Evolutionary conservation across 2,113 vertebrate genomes (phyloP).

Genomic region (Aphyosemion australe): DNA sequence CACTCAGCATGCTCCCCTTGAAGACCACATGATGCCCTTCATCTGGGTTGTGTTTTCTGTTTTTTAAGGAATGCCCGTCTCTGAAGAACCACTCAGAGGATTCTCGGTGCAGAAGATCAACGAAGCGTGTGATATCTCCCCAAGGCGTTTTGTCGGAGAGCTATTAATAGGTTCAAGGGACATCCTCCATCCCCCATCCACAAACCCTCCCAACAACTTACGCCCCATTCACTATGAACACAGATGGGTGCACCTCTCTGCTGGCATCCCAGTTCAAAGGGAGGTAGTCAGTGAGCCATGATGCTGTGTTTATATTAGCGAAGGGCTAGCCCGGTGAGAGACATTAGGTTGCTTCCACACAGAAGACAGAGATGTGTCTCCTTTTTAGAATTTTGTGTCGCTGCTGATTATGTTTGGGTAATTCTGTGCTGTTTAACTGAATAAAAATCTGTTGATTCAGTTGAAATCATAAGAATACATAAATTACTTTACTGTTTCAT

Average conservation of each 20-base stretch:
- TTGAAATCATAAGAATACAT: too few species aligned
- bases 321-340: constrained; percentile 6
- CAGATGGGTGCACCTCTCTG: constrained; percentile 44
- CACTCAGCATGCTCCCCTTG: constrained; percentile 12
- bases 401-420: constrained; percentile 8
- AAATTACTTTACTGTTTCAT: too few species aligned
- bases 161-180: constrained; percentile 78
- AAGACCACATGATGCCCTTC: constrained; percentile 40
- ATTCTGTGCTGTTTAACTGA: constrained; percentile 5
- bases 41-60: constrained; percentile 38
- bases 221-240: constrained; percentile 32
- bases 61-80: constrained; percentile 49
- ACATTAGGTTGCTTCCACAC: constrained; percentile 1
- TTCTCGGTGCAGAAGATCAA: constrained; percentile 59
- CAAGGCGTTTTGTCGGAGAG: constrained; percentile 59
- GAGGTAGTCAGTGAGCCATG: constrained; percentile 49
- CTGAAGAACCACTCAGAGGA: constrained; percentile 60
- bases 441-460: not conserved
- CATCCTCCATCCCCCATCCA: constrained; percentile 52
- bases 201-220: constrained; percentile 40
- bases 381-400: constrained; percentile 13
- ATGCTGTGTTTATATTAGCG: constrained; percentile 41
- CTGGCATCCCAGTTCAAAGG: constrained; percentile 39
- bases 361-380: constrained; percentile 14
- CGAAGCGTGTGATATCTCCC: constrained; percentile 72